A percentile compares a stretch with the other conserved stretches of the same genome.
Conservation (phyloP, 37 sponge, comb jelly and placozoan genomes). For the Aplysina aerophoba region DNA sequence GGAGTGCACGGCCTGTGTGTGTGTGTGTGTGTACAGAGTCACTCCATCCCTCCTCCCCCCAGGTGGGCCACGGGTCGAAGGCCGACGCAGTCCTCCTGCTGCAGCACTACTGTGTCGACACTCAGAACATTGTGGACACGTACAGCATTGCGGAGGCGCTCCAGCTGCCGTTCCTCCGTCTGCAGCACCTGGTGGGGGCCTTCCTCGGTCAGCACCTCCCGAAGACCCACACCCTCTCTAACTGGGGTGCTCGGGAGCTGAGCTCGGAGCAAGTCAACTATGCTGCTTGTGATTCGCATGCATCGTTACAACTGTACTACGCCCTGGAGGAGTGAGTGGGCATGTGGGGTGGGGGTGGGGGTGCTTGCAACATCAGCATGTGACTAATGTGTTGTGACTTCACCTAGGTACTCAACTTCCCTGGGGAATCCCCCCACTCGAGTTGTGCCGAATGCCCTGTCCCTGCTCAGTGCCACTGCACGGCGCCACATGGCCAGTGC, state of each 20-base stretch:
- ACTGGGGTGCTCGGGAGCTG: slow-evolving; percentile 37
- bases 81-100: slow-evolving; percentile 30
- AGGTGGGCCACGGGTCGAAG: slow-evolving; percentile 50
- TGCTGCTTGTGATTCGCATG: slow-evolving; percentile 43
- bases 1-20: too few species aligned
- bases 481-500: too few species aligned
- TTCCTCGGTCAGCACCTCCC: slow-evolving; percentile 31
- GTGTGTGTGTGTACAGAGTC: not conserved
- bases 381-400: too few species aligned
- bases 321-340: slow-evolving; percentile 31
- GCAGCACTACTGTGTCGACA: slow-evolving; percentile 24
- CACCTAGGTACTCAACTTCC: too few species aligned
- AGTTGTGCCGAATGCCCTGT: too few species aligned
- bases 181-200: slow-evolving; percentile 39
- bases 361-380: too few species aligned
- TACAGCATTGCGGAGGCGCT: not conserved
- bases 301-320: slow-evolving; percentile 44
- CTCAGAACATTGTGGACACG: slow-evolving; percentile 39
- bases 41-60: not conserved
- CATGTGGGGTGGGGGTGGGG: not conserved
- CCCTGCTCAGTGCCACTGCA: too few species aligned
- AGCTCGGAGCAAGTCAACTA: slow-evolving; percentile 3
- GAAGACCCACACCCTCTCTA: slow-evolving; percentile 6
- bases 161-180: not conserved
- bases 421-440: too few species aligned